A percentile compares a stretch with the other conserved stretches of the same genome.
phyloP scores from a whole-genome alignment of 2,797 vertebrate species.

The Crypturellus tataupa region DNA sequence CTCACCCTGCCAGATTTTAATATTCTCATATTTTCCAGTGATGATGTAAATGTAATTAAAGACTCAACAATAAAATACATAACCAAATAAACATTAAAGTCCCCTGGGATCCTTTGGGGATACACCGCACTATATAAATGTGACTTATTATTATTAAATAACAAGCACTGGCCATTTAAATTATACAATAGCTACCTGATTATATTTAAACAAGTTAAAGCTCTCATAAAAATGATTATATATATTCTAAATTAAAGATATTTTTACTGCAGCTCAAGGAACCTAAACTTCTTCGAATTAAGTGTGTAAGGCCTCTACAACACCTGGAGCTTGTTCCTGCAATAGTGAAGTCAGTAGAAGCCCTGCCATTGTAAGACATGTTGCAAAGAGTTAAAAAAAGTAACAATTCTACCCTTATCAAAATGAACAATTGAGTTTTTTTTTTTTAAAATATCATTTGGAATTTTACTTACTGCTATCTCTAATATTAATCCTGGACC shows the following conservation, averaged over 20 bases:
- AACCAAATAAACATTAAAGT: constrained; percentile 20
- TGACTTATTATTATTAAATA: constrained; percentile 73
- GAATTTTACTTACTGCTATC: neutral
- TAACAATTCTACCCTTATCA: neutral
- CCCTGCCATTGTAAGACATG: neutral
- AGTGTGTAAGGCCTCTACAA: neutral
- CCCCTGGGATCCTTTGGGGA: constrained; percentile 55
- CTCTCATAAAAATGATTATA: constrained; percentile 55
- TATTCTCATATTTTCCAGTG: constrained; percentile 57
- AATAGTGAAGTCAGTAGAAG: neutral
- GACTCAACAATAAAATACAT: too few relatives aligned
- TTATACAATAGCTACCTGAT: constrained; percentile 72
- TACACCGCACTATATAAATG: constrained; percentile 58
- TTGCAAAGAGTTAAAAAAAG: neutral
- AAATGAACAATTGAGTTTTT: neutral
- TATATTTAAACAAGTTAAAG: constrained; percentile 61
- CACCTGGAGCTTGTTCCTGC: neutral
- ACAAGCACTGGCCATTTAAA: constrained; percentile 64
- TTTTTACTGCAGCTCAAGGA: constrained; percentile 41
- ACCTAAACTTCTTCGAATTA: constrained; percentile 24
- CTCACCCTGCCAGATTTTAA: constrained; percentile 42
- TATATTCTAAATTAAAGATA: constrained; percentile 60
- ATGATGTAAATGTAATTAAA: constrained; percentile 60
- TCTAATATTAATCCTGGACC: neutral
- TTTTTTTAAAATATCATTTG: neutral